These are phyloP conservation scores for Benitochromis conjunctus DNA, from an alignment of 2,113 vertebrate genomes.

Conservation along the genomic window DNA sequence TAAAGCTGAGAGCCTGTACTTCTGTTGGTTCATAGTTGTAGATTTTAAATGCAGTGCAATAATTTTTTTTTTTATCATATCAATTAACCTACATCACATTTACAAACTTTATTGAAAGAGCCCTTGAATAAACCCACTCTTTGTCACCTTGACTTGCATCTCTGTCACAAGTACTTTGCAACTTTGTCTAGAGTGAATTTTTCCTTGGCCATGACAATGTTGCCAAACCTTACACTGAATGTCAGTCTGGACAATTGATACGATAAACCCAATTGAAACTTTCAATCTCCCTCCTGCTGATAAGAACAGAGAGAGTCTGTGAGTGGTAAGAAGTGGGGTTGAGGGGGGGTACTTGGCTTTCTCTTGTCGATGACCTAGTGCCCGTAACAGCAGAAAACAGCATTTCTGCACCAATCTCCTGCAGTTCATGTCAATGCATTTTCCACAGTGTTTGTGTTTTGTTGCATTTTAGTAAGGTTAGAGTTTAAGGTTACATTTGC, in stretches of 20 bases:
- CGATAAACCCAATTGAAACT: slow-evolving; percentile 63
- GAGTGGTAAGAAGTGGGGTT: not conserved
- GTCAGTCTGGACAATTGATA: slow-evolving; percentile 63
- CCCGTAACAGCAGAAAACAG: slow-evolving; percentile 54
- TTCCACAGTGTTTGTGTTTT: not conserved
- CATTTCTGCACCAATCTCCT: slow-evolving; percentile 37
- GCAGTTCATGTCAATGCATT: slow-evolving; percentile 25
- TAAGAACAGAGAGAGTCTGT: slow-evolving; percentile 44
- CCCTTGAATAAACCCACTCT: not conserved
- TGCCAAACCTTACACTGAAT: slow-evolving; percentile 31
- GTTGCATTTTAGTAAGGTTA: not conserved
- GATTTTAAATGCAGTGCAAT: not conserved
- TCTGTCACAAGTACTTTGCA: not conserved
- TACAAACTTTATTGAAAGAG: not conserved
- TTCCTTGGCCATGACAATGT: slow-evolving; percentile 29
- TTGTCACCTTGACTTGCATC: not conserved
- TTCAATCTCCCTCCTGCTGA: slow-evolving; percentile 59
- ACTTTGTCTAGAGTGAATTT: slow-evolving; percentile 2
- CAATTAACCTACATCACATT: not conserved
- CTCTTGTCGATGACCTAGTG: slow-evolving; percentile 31
- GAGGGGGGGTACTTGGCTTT: not conserved
- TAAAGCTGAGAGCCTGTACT: not conserved
- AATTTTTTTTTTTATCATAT: not conserved
- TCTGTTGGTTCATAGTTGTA: not conserved
- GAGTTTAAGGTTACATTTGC: not conserved